phyloP scores from a whole-genome alignment of 30 jellyfish, hydroid and myxozoan genomes.

The Pelagia noctiluca region DNA sequence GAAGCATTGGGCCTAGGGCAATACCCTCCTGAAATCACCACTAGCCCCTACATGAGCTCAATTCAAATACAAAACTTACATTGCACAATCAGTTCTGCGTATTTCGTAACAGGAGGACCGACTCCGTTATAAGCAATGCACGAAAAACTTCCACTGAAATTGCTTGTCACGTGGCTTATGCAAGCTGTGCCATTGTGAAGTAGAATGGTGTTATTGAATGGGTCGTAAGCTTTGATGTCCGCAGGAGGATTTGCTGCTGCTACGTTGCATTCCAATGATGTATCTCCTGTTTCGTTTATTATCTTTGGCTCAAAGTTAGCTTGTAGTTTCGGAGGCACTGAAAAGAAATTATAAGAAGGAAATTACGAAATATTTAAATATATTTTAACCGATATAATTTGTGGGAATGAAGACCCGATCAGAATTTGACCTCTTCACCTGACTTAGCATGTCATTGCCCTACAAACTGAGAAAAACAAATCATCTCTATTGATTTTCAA shows the following conservation, averaged over 20 bases:
- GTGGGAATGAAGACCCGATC: too few relatives aligned
- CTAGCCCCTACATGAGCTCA: too few relatives aligned
- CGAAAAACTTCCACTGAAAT: background rate
- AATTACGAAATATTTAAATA: too few relatives aligned
- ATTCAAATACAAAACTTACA: too few relatives aligned
- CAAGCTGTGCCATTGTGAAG: background rate
- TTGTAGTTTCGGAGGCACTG: background rate
- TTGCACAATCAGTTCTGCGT: background rate
- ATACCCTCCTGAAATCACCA: too few relatives aligned
- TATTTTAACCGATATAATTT: too few relatives aligned
- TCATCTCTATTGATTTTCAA: too few relatives aligned
- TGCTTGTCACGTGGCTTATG: background rate
- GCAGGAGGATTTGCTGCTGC: slow-evolving; percentile 9
- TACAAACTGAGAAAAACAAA: too few relatives aligned
- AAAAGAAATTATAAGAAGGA: too few relatives aligned
- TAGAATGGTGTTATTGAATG: background rate
- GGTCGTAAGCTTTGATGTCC: background rate
- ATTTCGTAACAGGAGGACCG: background rate
- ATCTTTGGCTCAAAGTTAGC: background rate
- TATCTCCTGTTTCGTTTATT: background rate
- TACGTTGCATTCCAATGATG: background rate
- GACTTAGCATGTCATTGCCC: too few relatives aligned
- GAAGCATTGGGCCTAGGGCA: too few relatives aligned
- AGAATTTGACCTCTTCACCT: too few relatives aligned
- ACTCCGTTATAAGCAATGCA: slow-evolving; percentile 2